These are phyloP conservation scores for Coenobita brevimanus DNA, from an alignment of 1,140 invertebrate species.

Conservation along the genomic window DNA sequence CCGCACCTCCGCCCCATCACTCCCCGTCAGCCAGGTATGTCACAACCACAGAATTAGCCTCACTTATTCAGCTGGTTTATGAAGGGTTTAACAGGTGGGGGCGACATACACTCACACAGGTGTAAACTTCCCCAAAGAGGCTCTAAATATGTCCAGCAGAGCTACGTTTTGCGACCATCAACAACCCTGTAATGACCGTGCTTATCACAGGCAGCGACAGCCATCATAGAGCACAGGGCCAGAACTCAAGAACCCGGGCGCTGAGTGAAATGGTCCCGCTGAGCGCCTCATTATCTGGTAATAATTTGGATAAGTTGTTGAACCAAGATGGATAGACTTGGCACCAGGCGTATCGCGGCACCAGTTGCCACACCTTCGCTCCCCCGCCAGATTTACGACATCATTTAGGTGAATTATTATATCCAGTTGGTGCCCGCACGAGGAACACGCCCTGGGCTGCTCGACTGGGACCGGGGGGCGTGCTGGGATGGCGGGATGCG, in stretches of 20 bases:
- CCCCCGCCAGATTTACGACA: conserved; percentile 32
- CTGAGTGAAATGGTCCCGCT: conserved; percentile 35
- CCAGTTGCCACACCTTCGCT: conserved; percentile 30
- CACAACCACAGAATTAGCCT: conserved; percentile 28
- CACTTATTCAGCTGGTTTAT: conserved; percentile 20
- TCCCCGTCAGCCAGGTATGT: neutral
- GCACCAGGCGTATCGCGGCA: conserved; percentile 42
- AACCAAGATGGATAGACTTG: conserved; percentile 58
- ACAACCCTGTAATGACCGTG: conserved; percentile 51
- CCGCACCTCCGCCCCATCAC: neutral
- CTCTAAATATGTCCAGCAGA: conserved; percentile 44
- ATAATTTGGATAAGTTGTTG: conserved; percentile 64
- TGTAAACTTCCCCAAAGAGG: conserved; percentile 24
- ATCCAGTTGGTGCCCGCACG: conserved; percentile 4
- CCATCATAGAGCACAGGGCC: conserved; percentile 40
- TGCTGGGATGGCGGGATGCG: neutral
- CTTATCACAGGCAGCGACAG: conserved; percentile 35
- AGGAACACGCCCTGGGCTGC: conserved; percentile 1
- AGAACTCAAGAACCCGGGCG: neutral
- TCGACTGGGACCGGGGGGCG: neutral
- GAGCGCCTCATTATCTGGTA: conserved; percentile 60
- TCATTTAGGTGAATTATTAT: conserved; percentile 26
- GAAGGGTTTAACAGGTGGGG: neutral
- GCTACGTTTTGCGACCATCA: conserved; percentile 34
- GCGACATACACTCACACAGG: neutral